phyloP scores from a whole-genome alignment of 2,113 vertebrate genomes.

The Cettia cetti region DNA sequence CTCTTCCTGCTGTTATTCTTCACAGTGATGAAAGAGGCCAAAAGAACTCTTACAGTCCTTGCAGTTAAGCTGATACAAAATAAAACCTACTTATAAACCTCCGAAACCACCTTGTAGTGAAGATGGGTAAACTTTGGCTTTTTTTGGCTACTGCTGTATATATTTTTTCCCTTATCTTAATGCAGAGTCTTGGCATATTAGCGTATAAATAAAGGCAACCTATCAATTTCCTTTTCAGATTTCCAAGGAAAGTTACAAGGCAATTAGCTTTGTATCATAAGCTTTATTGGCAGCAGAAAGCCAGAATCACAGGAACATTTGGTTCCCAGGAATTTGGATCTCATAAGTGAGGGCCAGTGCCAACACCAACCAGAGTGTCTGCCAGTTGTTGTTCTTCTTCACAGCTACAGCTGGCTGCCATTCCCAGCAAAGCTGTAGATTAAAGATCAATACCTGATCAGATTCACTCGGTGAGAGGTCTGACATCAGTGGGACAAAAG shows the following conservation, averaged over 20 bases:
- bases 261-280: constrained; percentile 76
- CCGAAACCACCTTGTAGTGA: neutral
- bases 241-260: constrained; percentile 75
- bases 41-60: neutral
- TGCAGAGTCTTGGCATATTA: neutral
- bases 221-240: constrained; percentile 69
- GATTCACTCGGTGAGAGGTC: neutral
- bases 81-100: neutral
- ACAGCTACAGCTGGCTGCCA: constrained; percentile 71
- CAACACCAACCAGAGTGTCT: constrained; percentile 70
- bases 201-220: constrained; percentile 58
- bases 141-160: neutral
- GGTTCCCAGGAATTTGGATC: constrained; percentile 77
- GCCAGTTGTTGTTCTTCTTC: constrained; percentile 75
- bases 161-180: neutral
- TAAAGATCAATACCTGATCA: constrained; percentile 61
- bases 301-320: constrained; percentile 77
- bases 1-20: neutral
- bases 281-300: constrained; percentile 76
- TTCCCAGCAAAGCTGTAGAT: constrained; percentile 36
- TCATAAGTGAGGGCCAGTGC: constrained; percentile 49
- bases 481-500: neutral
- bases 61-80: neutral
- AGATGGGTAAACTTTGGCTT: neutral
- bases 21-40: neutral